Evolutionary conservation across 1,140 invertebrate species (phyloP).

Genomic region (Camponotus vicinus): DNA sequence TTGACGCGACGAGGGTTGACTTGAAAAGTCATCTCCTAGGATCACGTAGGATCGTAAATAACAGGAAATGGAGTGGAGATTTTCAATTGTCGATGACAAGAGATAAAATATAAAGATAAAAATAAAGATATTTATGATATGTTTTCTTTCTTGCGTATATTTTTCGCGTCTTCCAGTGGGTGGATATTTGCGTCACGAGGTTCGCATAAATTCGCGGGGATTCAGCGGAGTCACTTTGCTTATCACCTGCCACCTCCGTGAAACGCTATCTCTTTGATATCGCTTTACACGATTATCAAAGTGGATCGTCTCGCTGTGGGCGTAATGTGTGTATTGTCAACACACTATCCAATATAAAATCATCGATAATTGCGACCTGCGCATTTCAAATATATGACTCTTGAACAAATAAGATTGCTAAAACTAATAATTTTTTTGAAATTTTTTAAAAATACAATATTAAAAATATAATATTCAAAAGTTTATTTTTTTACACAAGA

Average conservation of each 20-base stretch:
- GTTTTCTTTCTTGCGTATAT: too few relatives aligned
- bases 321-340: slow-evolving; percentile 25
- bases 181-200: slow-evolving; percentile 62
- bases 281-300: slow-evolving; percentile 75
- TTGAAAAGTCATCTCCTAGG: not conserved
- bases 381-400: too few relatives aligned
- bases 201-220: slow-evolving; percentile 68
- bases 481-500: too few relatives aligned
- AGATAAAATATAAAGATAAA: slow-evolving; percentile 16
- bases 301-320: slow-evolving; percentile 49
- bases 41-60: not conserved
- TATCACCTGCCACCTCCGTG: slow-evolving; percentile 73
- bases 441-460: too few relatives aligned
- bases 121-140: not conserved
- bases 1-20: not conserved
- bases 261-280: slow-evolving; percentile 73
- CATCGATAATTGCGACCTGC: not conserved
- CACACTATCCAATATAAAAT: slow-evolving; percentile 31
- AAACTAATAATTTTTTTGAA: too few relatives aligned
- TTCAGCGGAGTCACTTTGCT: slow-evolving; percentile 67
- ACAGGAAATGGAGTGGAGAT: not conserved
- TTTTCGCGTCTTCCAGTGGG: slow-evolving; percentile 7
- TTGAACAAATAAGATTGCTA: too few relatives aligned
- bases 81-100: slow-evolving; percentile 23
- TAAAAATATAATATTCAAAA: too few relatives aligned